Percentiles rank a stretch among this genome's conserved stretches.
These are phyloP conservation scores for Desmophyllum pertusum DNA, from an alignment of 92 coral and sea anemone genomes.

Conservation along the genomic window DNA sequence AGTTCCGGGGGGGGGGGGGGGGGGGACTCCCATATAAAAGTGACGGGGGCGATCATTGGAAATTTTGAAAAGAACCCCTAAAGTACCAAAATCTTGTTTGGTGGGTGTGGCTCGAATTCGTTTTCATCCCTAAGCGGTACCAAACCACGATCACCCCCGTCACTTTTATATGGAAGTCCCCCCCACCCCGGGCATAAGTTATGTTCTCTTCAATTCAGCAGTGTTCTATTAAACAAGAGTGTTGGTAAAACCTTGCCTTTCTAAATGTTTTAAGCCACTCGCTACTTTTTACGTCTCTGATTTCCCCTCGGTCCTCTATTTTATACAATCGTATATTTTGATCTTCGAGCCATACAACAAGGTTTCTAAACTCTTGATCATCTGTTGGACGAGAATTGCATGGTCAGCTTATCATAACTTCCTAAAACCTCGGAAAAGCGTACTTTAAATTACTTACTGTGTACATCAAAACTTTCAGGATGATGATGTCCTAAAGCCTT, in stretches of 20 bases:
- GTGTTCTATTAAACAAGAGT: neutral
- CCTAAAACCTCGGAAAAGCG: neutral
- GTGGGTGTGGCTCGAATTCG: too few species aligned
- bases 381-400: slow-evolving; percentile 51
- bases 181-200: too few species aligned
- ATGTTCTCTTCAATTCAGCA: neutral
- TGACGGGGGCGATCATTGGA: too few species aligned
- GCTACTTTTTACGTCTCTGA: slow-evolving; percentile 69
- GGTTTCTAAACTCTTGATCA: slow-evolving; percentile 79
- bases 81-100: too few species aligned
- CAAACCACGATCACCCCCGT: too few species aligned
- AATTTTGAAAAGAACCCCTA: too few species aligned
- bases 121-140: too few species aligned
- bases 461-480: slow-evolving; percentile 76
- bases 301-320: slow-evolving; percentile 81
- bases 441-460: slow-evolving; percentile 31
- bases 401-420: too few species aligned
- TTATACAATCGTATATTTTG: slow-evolving; percentile 84
- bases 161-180: too few species aligned
- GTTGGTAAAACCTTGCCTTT: slow-evolving; percentile 57
- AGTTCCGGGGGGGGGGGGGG: too few species aligned
- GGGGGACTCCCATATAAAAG: too few species aligned
- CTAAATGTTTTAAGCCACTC: slow-evolving; percentile 74
- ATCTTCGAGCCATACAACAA: slow-evolving; percentile 96
- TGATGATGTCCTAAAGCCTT: slow-evolving; percentile 92